phyloP scores from a whole-genome alignment of 2,113 vertebrate species.

The Saguinus imperator region DNA sequence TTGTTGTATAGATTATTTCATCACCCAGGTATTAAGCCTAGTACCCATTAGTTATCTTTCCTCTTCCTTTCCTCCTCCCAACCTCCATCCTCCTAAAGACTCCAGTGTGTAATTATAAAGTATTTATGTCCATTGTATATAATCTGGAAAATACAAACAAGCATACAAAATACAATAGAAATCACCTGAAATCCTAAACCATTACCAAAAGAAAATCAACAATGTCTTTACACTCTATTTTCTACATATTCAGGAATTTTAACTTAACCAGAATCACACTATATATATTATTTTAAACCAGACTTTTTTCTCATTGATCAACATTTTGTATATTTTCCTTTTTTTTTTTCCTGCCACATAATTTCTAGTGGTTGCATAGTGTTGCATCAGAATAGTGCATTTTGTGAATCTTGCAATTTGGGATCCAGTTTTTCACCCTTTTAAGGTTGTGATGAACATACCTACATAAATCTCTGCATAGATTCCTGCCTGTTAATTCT shows the following conservation, averaged over 20 bases:
- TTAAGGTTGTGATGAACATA: not conserved
- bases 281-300: slow-evolving; percentile 27
- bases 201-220: not conserved
- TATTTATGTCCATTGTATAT: not conserved
- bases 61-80: too few species aligned
- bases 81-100: too few species aligned
- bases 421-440: not conserved
- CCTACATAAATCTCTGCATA: not conserved
- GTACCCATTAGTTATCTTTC: too few species aligned
- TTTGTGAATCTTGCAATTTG: slow-evolving; percentile 5
- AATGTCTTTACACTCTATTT: not conserved
- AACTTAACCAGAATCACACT: not conserved
- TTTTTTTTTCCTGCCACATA: not conserved
- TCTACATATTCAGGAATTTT: not conserved
- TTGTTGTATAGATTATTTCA: too few species aligned
- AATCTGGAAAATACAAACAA: slow-evolving; percentile 30
- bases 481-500: not conserved
- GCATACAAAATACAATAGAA: not conserved
- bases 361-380: not conserved
- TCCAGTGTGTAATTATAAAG: slow-evolving; percentile 11
- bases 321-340: not conserved
- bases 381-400: not conserved
- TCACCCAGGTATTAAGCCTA: too few species aligned
- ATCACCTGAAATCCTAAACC: not conserved
- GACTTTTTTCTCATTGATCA: not conserved